These are phyloP conservation scores for Trisateles emortualis DNA, from an alignment of 2,888 invertebrate genomes.

Conservation along the genomic window DNA sequence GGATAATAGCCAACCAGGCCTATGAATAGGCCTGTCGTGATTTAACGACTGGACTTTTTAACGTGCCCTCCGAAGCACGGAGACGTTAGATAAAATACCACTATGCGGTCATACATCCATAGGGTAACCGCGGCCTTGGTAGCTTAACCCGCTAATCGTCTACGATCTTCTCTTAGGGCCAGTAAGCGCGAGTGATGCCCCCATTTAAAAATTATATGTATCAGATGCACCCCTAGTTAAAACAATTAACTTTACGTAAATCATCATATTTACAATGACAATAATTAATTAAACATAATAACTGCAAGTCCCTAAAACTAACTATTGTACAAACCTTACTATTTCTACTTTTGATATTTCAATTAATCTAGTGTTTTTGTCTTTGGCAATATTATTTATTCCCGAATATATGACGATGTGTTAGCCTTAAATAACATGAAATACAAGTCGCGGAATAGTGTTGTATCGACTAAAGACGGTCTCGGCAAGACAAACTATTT, in stretches of 20 bases:
- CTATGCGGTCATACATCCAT: too few relatives aligned
- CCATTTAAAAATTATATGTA: too few relatives aligned
- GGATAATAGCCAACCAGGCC: too few relatives aligned
- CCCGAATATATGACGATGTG: conserved; percentile 47
- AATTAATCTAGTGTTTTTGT: conserved; percentile 58
- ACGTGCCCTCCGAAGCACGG: too few relatives aligned
- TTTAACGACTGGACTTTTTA: too few relatives aligned
- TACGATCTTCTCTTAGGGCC: too few relatives aligned
- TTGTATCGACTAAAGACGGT: conserved; percentile 22
- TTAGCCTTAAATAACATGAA: conserved; percentile 48
- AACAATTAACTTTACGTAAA: conserved; percentile 46
- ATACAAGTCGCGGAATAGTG: conserved; percentile 40
- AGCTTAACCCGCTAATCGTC: too few relatives aligned
- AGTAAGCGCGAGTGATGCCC: too few relatives aligned
- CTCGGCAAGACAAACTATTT: conserved; percentile 31
- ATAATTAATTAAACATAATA: conserved; percentile 48
- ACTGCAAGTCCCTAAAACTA: conserved; percentile 54
- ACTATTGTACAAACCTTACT: conserved; percentile 70
- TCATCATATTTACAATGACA: conserved; percentile 48
- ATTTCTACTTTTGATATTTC: conserved; percentile 57
- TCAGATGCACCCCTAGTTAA: too few relatives aligned
- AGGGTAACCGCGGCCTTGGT: too few relatives aligned
- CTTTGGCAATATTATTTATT: conserved; percentile 68
- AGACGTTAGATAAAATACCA: too few relatives aligned
- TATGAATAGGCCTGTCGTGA: too few relatives aligned